These are phyloP conservation scores for Hyalella azteca DNA, from an alignment of 2,888 invertebrate species.

Conservation along the genomic window DNA sequence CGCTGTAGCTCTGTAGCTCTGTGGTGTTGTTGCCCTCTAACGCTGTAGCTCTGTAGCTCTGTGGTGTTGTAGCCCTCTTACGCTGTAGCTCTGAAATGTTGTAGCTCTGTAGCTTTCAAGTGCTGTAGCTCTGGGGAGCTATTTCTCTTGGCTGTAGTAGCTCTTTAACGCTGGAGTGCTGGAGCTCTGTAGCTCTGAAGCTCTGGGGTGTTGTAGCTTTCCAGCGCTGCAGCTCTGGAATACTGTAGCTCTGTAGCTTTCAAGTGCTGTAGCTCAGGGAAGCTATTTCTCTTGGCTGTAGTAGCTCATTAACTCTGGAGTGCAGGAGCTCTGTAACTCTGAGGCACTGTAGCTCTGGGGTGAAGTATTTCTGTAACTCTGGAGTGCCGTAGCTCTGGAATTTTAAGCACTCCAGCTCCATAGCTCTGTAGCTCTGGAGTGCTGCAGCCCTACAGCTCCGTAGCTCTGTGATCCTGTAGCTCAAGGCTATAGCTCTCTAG, in stretches of 20 bases:
- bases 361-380: background rate
- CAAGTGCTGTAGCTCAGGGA: background rate
- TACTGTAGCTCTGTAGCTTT: background rate
- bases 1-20: background rate
- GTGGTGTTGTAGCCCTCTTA: too few species aligned
- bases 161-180: background rate
- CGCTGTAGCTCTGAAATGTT: background rate
- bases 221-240: background rate
- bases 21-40: background rate
- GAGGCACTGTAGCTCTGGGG: background rate
- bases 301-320: too few species aligned
- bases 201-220: background rate
- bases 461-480: background rate
- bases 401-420: too few species aligned
- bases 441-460: background rate
- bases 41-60: too few species aligned
- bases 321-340: background rate
- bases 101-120: background rate
- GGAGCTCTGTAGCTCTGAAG: background rate
- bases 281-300: too few species aligned
- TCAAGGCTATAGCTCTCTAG: too few species aligned
- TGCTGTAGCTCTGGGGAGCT: background rate
- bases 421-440: background rate
- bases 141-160: background rate
- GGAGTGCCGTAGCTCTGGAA: background rate